Evolutionary conservation across 1,140 invertebrate species (phyloP).

Genomic region (Mactra quadrangularis): DNA sequence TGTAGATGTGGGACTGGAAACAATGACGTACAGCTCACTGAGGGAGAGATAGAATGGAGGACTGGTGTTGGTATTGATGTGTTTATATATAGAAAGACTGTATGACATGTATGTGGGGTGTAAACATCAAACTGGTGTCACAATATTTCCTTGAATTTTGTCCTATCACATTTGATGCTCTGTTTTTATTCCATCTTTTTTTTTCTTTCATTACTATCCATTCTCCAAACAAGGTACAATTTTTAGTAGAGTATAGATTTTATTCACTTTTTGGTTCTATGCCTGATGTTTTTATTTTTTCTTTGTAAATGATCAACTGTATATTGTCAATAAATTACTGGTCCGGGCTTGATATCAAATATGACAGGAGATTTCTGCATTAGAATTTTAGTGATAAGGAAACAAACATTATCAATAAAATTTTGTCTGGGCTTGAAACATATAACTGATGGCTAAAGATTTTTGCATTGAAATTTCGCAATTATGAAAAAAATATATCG

Average conservation of each 20-base stretch:
- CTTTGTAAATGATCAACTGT: too few species aligned
- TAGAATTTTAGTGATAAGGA: too few species aligned
- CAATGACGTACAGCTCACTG: constrained; percentile 5
- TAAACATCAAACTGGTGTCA: constrained; percentile 20
- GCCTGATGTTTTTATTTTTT: too few species aligned
- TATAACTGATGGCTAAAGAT: too few species aligned
- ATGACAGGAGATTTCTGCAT: too few species aligned
- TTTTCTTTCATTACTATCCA: constrained; percentile 5
- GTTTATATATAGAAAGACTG: background rate
- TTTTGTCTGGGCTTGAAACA: too few species aligned
- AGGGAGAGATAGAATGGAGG: background rate
- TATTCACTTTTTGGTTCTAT: too few species aligned
- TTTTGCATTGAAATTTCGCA: too few species aligned
- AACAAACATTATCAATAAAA: too few species aligned
- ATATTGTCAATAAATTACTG: too few species aligned
- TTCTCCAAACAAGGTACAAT: background rate
- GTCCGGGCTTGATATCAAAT: too few species aligned
- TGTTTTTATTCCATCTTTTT: constrained; percentile 32
- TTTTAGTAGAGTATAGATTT: background rate
- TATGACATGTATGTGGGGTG: background rate
- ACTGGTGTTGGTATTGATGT: background rate
- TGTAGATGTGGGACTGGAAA: constrained; percentile 53
- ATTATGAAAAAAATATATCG: too few species aligned
- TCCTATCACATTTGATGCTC: constrained; percentile 24
- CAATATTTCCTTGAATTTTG: constrained; percentile 8